Conservation (phyloP, 2,888 invertebrate species). For the Cepaea hortensis region DNA sequence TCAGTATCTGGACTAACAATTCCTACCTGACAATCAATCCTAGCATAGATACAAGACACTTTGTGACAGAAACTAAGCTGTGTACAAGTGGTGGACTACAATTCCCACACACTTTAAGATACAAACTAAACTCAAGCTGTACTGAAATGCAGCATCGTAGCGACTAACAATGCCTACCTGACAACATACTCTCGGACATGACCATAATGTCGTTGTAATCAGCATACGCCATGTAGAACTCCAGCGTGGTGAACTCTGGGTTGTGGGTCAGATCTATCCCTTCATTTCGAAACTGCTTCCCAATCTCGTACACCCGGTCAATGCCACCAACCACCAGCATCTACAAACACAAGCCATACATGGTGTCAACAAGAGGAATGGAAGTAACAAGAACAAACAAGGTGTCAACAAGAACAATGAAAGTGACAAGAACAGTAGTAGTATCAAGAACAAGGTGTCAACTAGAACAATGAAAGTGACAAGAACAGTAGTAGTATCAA, state of each 20-base stretch:
- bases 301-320: slow-evolving; percentile 88
- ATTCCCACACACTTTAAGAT: too few relatives aligned
- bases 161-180: slow-evolving; percentile 78
- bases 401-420: neutral
- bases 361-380: neutral
- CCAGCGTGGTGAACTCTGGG: slow-evolving; percentile 99
- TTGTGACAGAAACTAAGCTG: too few relatives aligned
- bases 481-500: neutral
- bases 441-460: neutral
- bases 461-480: neutral
- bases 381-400: too few relatives aligned
- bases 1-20: too few relatives aligned
- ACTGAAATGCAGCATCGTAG: too few relatives aligned
- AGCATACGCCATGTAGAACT: slow-evolving; percentile 99
- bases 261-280: slow-evolving; percentile 99
- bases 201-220: slow-evolving; percentile 96
- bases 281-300: slow-evolving; percentile 96
- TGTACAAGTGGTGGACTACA: too few relatives aligned
- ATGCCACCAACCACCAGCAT: slow-evolving; percentile 98
- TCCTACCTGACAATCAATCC: too few relatives aligned
- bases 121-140: too few relatives aligned
- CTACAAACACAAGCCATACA: slow-evolving; percentile 73
- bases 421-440: neutral
- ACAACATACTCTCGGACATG: slow-evolving; percentile 92
- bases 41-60: too few relatives aligned